Base-by-base conservation (phyloP, 2,797 vertebrate species). In the Poecilia gillii region DNA sequence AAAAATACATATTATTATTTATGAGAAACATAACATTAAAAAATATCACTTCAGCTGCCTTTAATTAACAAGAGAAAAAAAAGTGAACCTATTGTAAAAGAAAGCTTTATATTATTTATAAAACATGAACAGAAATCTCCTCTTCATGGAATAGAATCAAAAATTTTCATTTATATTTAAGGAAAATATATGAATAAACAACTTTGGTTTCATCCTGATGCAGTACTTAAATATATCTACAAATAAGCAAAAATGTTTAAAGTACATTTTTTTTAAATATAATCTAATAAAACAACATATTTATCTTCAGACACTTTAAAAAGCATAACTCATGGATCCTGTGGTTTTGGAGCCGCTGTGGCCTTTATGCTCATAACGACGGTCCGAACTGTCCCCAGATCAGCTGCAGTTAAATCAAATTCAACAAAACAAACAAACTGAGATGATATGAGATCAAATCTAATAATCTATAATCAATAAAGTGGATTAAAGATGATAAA, bases 401-500 rank as follows among this genome's bases (percentile, higher is more conserved):
- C 33, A 18, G 5, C 47, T 57, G 12, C 36, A 57, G 36, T 57
- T 57, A 41, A 74, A 68, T 68, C 20, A 23, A 68, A 68, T 25
- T 68, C 2, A 25, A 23, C 36, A 25, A 20, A 68, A 68, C 20
- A 23, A 41, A 25, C 64, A 25, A 23, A 41, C 6, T 25, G 7
- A 33, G 36, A 68, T 2, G 64, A 41, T 41, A 68, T 41, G 3
- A 18, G 64, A 41, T 41, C 36, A 25, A 41, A 43, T 57, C 53
- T 41, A 57, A 57, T 57, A 9, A 43, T 6, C 20, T 57, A 0
- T n/a, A 28, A 45, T 43, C 28, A 14, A 43, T 49, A 18, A 80
- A 77, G 62, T 28, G 3, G 23, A 72, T 75, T 51, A 71, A 71
- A 79, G 73, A 72, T 33, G 5, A 55, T 74, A 45, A 62, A 3